Evolutionary conservation across 2,113 vertebrate species (phyloP).

Genomic region (Gasterosteus aculeatus): DNA sequence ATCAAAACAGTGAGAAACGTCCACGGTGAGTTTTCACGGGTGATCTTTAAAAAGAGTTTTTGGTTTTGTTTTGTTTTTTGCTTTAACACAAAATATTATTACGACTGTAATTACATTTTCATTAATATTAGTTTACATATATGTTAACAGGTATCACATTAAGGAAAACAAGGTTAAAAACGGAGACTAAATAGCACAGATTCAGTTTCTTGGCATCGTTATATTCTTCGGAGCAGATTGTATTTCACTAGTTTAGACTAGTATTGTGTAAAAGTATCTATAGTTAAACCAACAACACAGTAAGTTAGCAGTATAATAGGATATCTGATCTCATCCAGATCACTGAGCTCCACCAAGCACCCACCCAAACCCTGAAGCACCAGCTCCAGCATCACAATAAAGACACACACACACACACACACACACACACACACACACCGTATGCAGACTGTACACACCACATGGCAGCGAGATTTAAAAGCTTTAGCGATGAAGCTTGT

Average conservation of each 20-base stretch:
- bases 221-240: background rate
- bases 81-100: background rate
- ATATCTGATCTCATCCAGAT: background rate
- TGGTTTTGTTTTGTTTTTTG: background rate
- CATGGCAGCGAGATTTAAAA: constrained; percentile 15
- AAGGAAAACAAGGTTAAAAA: background rate
- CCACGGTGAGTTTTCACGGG: background rate
- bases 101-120: background rate
- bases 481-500: background rate
- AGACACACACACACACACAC: constrained; percentile 57
- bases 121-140: background rate
- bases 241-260: background rate
- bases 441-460: constrained; percentile 35
- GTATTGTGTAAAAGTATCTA: background rate
- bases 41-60: background rate
- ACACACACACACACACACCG: constrained; percentile 28
- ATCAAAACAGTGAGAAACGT: background rate
- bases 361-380: constrained; percentile 26
- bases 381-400: constrained; percentile 61
- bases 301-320: background rate
- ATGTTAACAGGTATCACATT: no score
- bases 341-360: constrained; percentile 30
- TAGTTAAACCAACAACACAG: background rate
- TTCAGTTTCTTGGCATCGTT: background rate
- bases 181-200: background rate